Evolutionary conservation across 1,140 invertebrate genomes (phyloP).

Genomic region (Dreissena polymorpha): DNA sequence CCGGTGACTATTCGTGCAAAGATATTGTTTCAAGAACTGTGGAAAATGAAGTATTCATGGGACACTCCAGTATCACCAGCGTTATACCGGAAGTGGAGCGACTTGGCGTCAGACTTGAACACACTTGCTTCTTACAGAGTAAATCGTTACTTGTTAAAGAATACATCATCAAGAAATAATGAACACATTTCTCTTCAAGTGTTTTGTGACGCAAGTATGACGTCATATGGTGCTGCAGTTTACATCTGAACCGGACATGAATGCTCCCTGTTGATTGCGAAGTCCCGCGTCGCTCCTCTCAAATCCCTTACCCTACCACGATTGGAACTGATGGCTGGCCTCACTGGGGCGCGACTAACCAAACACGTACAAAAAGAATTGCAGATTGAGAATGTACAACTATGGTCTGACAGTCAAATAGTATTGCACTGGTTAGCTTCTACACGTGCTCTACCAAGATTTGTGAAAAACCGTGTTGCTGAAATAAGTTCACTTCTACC

Average conservation of each 20-base stretch:
- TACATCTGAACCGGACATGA: neutral
- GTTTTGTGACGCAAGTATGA: conserved; percentile 9
- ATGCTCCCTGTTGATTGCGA: neutral
- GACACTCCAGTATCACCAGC: neutral
- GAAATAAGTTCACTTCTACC: neutral
- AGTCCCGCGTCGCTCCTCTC: neutral
- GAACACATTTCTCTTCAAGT: neutral
- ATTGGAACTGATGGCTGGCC: neutral
- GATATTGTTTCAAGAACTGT: neutral
- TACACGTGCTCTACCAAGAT: neutral
- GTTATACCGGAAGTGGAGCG: neutral
- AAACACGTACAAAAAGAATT: conserved; percentile 1
- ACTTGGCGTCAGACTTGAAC: too few species aligned
- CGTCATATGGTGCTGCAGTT: conserved; percentile 9
- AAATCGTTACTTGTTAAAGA: neutral
- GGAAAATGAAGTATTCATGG: neutral
- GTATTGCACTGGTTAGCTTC: neutral
- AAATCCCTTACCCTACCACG: conserved; percentile 3
- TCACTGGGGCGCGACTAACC: neutral
- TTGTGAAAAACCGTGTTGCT: conserved; percentile 4
- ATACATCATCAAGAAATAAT: neutral
- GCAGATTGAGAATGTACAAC: neutral
- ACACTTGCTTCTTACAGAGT: too few species aligned
- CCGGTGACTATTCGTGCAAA: neutral
- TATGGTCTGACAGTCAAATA: neutral